Percentiles rank a stretch among this genome's conserved stretches.
Conservation (phyloP, 2,113 vertebrate species). For the Calyptommatus sinebrachiatus region DNA sequence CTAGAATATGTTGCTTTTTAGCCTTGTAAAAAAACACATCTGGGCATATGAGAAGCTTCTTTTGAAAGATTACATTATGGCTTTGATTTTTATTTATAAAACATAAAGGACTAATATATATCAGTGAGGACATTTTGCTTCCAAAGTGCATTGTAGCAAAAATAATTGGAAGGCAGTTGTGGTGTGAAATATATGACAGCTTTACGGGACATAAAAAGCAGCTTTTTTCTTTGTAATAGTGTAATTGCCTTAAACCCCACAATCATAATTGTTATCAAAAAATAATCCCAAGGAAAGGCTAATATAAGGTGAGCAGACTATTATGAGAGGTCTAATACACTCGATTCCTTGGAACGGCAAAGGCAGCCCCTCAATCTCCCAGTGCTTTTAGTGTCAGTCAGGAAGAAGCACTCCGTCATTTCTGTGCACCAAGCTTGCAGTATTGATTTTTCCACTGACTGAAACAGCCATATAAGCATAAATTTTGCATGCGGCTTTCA, state of each 20-base stretch:
- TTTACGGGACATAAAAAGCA: conserved; percentile 81
- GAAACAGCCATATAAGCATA: conserved; percentile 99
- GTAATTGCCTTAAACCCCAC: conserved; percentile 86
- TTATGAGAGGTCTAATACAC: conserved; percentile 87
- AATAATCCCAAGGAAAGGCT: conserved; percentile 92
- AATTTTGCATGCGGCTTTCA: conserved; percentile 99
- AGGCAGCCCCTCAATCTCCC: conserved; percentile 89
- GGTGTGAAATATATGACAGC: conserved; percentile 84
- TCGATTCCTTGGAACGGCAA: conserved; percentile 84
- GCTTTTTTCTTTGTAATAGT: conserved; percentile 82
- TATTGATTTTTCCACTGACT: conserved; percentile 99
- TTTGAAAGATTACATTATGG: conserved; percentile 76
- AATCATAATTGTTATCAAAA: conserved; percentile 89
- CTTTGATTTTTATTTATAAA: conserved; percentile 86
- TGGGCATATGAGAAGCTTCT: conserved; percentile 69
- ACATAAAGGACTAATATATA: conserved; percentile 83
- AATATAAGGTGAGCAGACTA: conserved; percentile 91
- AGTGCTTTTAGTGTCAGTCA: conserved; percentile 99
- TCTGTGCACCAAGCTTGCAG: conserved; percentile 91
- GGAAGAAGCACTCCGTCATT: conserved; percentile 98
- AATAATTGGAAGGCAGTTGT: conserved; percentile 90
- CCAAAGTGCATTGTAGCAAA: conserved; percentile 82
- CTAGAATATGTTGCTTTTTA: conserved; percentile 45
- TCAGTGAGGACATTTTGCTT: conserved; percentile 80
- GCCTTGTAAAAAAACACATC: conserved; percentile 67